Conservation (phyloP, 2,797 vertebrate genomes). For the Myotis planiceps region DNA sequence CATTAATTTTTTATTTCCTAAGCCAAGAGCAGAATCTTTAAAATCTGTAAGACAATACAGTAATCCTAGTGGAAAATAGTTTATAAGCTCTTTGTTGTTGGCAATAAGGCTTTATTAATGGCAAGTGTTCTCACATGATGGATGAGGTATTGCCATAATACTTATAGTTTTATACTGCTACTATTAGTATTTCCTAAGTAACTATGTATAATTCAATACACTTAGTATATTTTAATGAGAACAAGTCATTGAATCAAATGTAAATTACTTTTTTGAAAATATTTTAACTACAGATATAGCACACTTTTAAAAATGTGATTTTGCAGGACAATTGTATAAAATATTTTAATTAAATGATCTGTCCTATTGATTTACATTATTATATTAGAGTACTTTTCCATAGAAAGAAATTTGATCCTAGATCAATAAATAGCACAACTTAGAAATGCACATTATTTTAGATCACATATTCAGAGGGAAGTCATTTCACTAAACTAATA, state of each 20-base stretch:
- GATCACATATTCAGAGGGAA: not conserved
- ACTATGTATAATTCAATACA: constrained; percentile 85
- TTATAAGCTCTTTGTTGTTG: constrained; percentile 85
- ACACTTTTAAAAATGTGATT: not conserved
- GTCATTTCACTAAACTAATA: not conserved
- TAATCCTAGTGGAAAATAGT: constrained; percentile 83
- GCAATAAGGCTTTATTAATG: constrained; percentile 84
- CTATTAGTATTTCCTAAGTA: constrained; percentile 76
- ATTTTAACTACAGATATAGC: constrained; percentile 13
- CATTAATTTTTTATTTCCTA: constrained; percentile 83
- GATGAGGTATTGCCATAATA: constrained; percentile 79
- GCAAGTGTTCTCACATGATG: constrained; percentile 82
- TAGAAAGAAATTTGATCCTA: not conserved
- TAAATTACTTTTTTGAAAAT: constrained; percentile 55
- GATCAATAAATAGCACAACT: not conserved
- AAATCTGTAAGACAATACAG: constrained; percentile 80
- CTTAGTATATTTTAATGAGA: constrained; percentile 24
- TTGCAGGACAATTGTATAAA: not conserved
- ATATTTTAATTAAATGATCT: not conserved
- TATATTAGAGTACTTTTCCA: not conserved
- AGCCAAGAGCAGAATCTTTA: constrained; percentile 80
- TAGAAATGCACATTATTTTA: not conserved
- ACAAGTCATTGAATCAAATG: constrained; percentile 40
- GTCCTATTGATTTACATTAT: not conserved
- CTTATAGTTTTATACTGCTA: constrained; percentile 81